phyloP scores from a whole-genome alignment of 2,113 vertebrate genomes.

The Grammomys surdaster region DNA sequence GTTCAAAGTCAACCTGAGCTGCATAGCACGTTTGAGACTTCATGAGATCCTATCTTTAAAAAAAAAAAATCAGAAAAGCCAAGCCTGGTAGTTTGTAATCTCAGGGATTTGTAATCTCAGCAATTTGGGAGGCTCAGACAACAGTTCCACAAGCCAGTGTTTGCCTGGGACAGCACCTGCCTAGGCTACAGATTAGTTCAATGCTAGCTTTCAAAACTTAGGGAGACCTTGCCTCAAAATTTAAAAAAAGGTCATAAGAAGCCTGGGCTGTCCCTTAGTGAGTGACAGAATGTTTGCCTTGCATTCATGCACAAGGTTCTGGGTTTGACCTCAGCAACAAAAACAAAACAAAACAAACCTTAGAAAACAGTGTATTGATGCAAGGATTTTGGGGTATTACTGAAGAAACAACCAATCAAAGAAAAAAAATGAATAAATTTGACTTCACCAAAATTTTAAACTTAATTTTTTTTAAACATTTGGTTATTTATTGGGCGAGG shows the following conservation, averaged over 20 bases:
- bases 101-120: background rate
- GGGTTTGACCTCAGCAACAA: background rate
- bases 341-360: background rate
- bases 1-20: background rate
- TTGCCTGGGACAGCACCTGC: no score
- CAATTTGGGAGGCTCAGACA: background rate
- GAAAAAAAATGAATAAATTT: background rate
- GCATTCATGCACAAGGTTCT: background rate
- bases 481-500: background rate
- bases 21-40: background rate
- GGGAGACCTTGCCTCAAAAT: background rate
- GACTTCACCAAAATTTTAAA: background rate
- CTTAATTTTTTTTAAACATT: background rate
- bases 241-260: no score
- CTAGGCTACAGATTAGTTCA: background rate
- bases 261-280: background rate
- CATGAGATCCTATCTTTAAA: background rate
- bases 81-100: no score
- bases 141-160: background rate
- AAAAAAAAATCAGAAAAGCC: background rate
- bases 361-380: background rate
- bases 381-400: background rate
- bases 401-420: background rate
- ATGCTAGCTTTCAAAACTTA: background rate
- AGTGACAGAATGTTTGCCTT: no score